Conservation (phyloP, 53 echinoderm and acorn worm genomes). For the Paracentrotus lividus region DNA sequence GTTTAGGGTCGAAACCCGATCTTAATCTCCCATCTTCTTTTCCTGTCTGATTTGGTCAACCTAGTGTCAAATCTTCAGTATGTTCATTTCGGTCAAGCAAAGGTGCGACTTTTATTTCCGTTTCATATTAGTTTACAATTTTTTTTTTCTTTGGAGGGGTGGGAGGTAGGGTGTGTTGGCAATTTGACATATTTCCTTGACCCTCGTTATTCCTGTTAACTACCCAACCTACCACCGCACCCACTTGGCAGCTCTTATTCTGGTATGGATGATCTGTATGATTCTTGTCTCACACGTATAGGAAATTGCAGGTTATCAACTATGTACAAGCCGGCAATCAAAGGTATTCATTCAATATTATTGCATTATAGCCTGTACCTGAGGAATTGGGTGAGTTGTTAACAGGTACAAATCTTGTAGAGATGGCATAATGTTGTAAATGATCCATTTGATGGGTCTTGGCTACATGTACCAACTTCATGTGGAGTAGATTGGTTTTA, state of each 20-base stretch:
- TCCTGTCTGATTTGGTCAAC: conserved; percentile 23
- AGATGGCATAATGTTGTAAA: background rate
- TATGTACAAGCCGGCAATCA: background rate
- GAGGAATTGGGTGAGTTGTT: background rate
- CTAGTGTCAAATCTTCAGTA: background rate
- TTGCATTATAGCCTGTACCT: background rate
- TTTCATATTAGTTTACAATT: background rate
- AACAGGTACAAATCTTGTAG: background rate
- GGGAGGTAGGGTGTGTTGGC: background rate
- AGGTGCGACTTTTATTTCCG: conserved; percentile 43
- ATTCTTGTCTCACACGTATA: background rate
- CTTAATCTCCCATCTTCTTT: conserved; percentile 9
- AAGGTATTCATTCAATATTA: background rate
- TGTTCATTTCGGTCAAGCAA: background rate
- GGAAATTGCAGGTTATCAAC: background rate
- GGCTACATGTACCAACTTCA: background rate
- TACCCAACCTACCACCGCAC: conserved; percentile 3
- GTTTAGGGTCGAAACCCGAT: conserved; percentile 11
- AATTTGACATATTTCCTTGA: conserved; percentile 1
- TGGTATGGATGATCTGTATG: background rate
- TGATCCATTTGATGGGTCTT: background rate
- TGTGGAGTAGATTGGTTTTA: background rate
- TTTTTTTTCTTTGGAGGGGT: background rate
- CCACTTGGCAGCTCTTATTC: background rate
- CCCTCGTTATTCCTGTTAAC: conserved; percentile 23